Evolutionary conservation across 2,888 invertebrate genomes (phyloP), one percentile per base, ranked within the genome.

Genomic region (Baronia brevicornis): DNA sequence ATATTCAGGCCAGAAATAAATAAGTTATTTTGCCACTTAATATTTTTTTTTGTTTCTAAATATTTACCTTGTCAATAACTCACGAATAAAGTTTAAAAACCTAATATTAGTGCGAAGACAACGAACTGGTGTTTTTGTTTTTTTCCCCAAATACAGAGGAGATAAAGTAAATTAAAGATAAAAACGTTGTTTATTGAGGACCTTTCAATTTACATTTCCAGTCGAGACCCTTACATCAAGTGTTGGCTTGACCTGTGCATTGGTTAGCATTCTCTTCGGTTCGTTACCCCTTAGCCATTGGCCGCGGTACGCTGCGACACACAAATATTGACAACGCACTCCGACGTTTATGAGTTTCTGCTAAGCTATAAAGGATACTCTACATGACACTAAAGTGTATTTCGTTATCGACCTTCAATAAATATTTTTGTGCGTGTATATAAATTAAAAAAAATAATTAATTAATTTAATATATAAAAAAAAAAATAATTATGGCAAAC

Each of bases 301-400:
- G 28, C 29, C 19, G 24, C 32, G 14, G 15, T 20, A 25, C 21
- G 35, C 43, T 39, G 47, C 43, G 41, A 48, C 49, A 42, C 42
- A 48, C 58, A 53, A 61, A 62, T 68, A 70, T 72, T 72, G 69
- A 67, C 71, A 65, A 45, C 58, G 47, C 46, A 38, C 53, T 40
- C 48, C 44, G 46, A 58, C 54, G 45, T 69, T 69, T 65, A 70
- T 51, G 59, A 48, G 44, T 53, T 46, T 49, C 53, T 44, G 51
- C 48, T 42, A 46, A 46, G 41, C 48, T 47, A 36, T 48, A 46
- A 40, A 43, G 39, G 45, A 41, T 49, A 51, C 38, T 38, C 30
- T 43, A 36, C 18, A 14, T 22, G n/a, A n/a, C n/a, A n/a, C n/a
- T n/a, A n/a, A n/a, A n/a, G n/a, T n/a, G n/a, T n/a, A n/a, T n/a